These are phyloP conservation scores for Eufriesea mexicana DNA, from an alignment of 1,140 invertebrate species.

Conservation along the genomic window DNA sequence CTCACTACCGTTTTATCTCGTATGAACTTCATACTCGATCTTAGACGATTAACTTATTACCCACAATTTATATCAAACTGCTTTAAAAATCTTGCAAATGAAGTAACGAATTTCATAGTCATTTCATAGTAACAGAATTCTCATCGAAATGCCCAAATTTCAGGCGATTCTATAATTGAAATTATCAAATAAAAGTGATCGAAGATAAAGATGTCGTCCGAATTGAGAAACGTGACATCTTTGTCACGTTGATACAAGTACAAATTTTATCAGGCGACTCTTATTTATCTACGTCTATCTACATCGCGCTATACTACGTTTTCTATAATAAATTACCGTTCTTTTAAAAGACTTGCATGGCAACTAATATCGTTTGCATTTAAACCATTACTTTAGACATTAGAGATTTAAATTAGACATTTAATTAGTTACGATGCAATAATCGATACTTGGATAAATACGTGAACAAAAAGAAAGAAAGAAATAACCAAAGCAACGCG, in stretches of 20 bases:
- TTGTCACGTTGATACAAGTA: not conserved
- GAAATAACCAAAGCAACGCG: not conserved
- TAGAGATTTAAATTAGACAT: too few species aligned
- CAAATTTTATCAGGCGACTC: constrained; percentile 1
- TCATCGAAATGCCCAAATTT: too few species aligned
- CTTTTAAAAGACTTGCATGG: too few species aligned
- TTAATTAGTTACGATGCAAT: not conserved
- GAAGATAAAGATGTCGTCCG: not conserved
- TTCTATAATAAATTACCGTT: not conserved
- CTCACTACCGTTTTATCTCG: not conserved
- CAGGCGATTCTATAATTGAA: not conserved
- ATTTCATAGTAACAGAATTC: too few species aligned
- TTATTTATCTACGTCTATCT: constrained; percentile 21
- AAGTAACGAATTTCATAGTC: too few species aligned
- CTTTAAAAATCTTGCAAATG: not conserved
- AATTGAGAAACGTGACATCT: not conserved
- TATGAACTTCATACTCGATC: not conserved
- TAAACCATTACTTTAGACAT: not conserved
- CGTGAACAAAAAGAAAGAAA: not conserved
- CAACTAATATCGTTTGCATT: too few species aligned
- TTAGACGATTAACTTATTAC: too few species aligned
- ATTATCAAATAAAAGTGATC: not conserved
- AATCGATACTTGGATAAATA: not conserved
- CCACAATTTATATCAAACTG: rapidly evolving
- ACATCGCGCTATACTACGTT: not conserved